Evolutionary conservation across 2,888 invertebrate genomes (phyloP).

Genomic region (Lottia gigantea): DNA sequence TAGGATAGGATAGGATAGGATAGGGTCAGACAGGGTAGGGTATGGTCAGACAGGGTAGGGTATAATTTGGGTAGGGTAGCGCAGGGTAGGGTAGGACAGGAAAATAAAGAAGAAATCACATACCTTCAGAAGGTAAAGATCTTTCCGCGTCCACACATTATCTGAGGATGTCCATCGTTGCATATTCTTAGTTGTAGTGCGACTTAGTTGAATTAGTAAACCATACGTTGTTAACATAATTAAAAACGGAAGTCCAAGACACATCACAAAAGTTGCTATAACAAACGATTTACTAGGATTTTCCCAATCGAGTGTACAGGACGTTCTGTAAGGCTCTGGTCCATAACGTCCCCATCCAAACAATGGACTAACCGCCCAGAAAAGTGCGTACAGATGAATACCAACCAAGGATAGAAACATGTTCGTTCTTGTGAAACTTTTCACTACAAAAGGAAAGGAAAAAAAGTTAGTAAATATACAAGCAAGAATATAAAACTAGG

Average conservation of each 20-base stretch:
- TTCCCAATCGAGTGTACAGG: slow-evolving; percentile 39
- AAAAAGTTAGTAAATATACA: too few species aligned
- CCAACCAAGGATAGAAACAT: background rate
- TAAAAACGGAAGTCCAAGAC: slow-evolving; percentile 27
- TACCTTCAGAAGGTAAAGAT: slow-evolving; percentile 15
- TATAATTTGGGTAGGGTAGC: too few species aligned
- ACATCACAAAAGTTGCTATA: slow-evolving; percentile 31
- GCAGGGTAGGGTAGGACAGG: too few species aligned
- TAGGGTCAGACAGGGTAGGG: too few species aligned
- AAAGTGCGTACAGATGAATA: slow-evolving; percentile 26
- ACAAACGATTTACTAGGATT: slow-evolving; percentile 30
- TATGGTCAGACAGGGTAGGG: too few species aligned
- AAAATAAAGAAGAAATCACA: background rate
- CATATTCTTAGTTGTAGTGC: slow-evolving; percentile 9
- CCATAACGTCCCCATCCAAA: slow-evolving; percentile 42
- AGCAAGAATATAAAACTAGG: too few species aligned
- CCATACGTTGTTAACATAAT: slow-evolving; percentile 33
- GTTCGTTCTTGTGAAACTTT: too few species aligned
- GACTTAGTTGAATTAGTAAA: slow-evolving; percentile 18
- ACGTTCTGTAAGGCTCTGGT: slow-evolving; percentile 33
- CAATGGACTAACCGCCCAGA: slow-evolving; percentile 37
- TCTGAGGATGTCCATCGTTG: slow-evolving; percentile 6
- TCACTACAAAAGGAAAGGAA: background rate
- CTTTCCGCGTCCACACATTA: slow-evolving; percentile 8
- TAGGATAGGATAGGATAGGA: too few species aligned